Evolutionary conservation across 1,140 invertebrate genomes (phyloP).

Genomic region (Drosophila eugracilis): DNA sequence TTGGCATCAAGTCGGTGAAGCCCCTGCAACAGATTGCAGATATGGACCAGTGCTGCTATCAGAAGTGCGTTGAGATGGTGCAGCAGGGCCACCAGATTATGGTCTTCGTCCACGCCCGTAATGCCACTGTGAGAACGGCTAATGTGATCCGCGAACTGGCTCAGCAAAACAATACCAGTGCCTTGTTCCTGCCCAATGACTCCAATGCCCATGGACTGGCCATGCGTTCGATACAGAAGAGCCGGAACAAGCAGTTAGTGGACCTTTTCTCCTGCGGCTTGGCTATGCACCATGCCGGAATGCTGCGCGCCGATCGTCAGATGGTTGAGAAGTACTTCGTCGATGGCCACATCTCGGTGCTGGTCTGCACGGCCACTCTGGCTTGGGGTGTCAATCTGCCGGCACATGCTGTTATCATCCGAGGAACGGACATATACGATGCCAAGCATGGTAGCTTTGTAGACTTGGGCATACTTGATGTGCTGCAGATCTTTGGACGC

Average conservation of each 20-base stretch:
- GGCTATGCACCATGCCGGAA: constrained; percentile 98
- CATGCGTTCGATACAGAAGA: constrained; percentile 88
- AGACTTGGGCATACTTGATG: constrained; percentile 98
- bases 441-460: constrained; percentile 97
- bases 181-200: constrained; percentile 89
- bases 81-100: constrained; percentile 97
- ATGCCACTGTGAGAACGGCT: constrained; percentile 96
- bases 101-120: constrained; percentile 99
- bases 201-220: constrained; percentile 87
- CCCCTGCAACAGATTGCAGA: constrained; percentile 91
- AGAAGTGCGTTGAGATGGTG: constrained; percentile 95
- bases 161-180: constrained; percentile 89
- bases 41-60: constrained; percentile 98
- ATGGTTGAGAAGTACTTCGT: constrained; percentile 95
- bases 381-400: constrained; percentile 99
- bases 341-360: constrained; percentile 95
- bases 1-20: constrained; percentile 94
- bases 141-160: constrained; percentile 91
- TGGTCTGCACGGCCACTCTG: constrained; percentile 98
- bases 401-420: constrained; percentile 98
- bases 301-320: constrained; percentile 86
- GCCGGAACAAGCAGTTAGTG: constrained; percentile 90
- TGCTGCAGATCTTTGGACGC: constrained; percentile 99
- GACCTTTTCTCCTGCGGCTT: constrained; percentile 96
- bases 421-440: constrained; percentile 98